Base-by-base conservation (phyloP, 92 coral and sea anemone species). In the Porites divaricata region DNA sequence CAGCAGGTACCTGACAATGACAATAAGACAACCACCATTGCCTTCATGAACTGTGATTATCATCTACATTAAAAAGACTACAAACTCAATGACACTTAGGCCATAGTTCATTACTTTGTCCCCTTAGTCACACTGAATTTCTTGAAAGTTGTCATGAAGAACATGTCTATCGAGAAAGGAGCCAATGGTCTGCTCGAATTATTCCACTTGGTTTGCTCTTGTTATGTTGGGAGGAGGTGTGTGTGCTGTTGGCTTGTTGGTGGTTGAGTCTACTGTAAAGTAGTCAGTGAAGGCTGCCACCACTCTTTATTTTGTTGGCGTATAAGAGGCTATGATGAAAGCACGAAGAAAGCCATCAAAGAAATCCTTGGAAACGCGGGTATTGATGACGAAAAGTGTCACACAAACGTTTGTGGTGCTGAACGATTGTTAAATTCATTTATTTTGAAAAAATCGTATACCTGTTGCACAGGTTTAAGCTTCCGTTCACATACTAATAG, bases 51-150 rank as follows among this genome's bases (percentile, higher is more conserved):
- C 85, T 53, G 76, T 80, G n/a, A n/a, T 76, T 14, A 80, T 80
- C 85, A 80, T 80, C 66, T 80, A 64, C 74, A 50, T 64, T 17
- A 81, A 48, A 66, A 71, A 70, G 16, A 81, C 70, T 35, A 28
- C 77, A 58, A 81, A 81, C 77, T 81, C 78, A 56, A 81, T 81
- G 19, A 70, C 79, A 53, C 78, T 1, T 25, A 81, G 48, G n/a
- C 78, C 78, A 61, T 81, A 81, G 69, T 81, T 70, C 86, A 70
- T 81, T 28, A 70, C 86, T 70, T 57, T 83, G 87, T 83, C 87
- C 53, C 63, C 78, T 12, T 53, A 80, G 28, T 83, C 73, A 58
- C 15, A 69, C 76, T 35, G 87, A 72, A 83, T 63, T 72, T 80
- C 85, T 5, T 73, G 73, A 72, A 56, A 63, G 63, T 68, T 63